Evolutionary conservation across 2,888 invertebrate genomes (phyloP), one percentile per base, ranked within the genome.

Genomic region (Stictocephala bisonia): DNA sequence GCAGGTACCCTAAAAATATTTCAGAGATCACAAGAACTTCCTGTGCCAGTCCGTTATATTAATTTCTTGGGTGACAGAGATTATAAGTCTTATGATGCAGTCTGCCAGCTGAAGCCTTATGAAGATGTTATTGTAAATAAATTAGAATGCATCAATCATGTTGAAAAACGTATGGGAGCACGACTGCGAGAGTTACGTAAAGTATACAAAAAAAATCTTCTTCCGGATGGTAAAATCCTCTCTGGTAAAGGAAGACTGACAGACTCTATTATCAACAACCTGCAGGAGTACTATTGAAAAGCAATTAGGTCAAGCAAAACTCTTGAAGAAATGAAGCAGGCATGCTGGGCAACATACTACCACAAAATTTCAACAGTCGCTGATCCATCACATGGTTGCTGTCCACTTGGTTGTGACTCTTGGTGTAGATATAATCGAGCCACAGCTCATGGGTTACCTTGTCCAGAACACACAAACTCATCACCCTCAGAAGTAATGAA

Each of bases 301-400:
- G 60, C 60, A 26, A 60, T 60, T n/a, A 60, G 60, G 29, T 31
- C 15, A 27, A 60, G 20, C 9, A 60, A 29, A 60, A 60, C 60
- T 31, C 31, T 60, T n/a, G 60, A 60, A 31, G 60, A 60, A 15
- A 60, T 60, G 60, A 60, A 60, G 35, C 13, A 29, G 2, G 4
- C 60, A 60, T 60, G 60, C 35, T 60, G 60, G 60, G 60, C 60
- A 29, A 60, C 60, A 31, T 31, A 29, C 20, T 60, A 60, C 20
- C 60, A 60, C 20, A 60, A 60, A 31, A 15, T 20, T 27, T 60
- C 60, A 31, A 29, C 60, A 60, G 60, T 31, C 15, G 35, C 60
- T 60, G 60, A 60, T 2, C 60, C 60, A 26, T 22, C 53, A 18
- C 53, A 41, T 40, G 29, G 41, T 1, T 24, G 24, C 26, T 24